phyloP scores from a whole-genome alignment of 2,888 invertebrate genomes.

The Lamellibrachia columna region DNA sequence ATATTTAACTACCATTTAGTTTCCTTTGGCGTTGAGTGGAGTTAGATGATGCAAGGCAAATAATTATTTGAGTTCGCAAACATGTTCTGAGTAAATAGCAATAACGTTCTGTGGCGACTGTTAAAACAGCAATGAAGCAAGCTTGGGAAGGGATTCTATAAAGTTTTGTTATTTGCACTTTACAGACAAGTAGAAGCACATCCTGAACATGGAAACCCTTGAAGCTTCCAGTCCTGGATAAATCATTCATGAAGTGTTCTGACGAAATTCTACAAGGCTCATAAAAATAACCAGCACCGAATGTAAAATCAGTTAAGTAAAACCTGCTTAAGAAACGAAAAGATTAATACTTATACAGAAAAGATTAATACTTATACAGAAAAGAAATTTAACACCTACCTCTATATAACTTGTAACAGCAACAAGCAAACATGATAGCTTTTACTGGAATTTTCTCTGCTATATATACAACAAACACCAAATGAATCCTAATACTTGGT shows the following conservation, averaged over 20 bases:
- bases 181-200: neutral
- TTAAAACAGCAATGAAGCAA: neutral
- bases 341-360: neutral
- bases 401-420: neutral
- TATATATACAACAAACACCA: neutral
- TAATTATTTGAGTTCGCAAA: neutral
- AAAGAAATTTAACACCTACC: neutral
- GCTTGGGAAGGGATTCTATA: neutral
- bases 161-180: neutral
- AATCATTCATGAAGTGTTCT: too few relatives aligned
- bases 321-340: too few relatives aligned
- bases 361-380: neutral
- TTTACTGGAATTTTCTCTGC: neutral
- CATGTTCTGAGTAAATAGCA: slow-evolving; percentile 4
- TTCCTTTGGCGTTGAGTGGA: neutral
- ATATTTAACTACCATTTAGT: neutral
- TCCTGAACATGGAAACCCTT: neutral
- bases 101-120: neutral
- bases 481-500: neutral
- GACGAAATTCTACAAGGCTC: too few relatives aligned
- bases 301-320: too few relatives aligned
- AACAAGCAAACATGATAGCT: neutral
- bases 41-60: neutral
- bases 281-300: too few relatives aligned
- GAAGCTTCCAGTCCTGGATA: neutral